These are phyloP conservation scores for Pangasianodon gigas DNA, from an alignment of 2,113 vertebrate genomes.

Conservation along the genomic window DNA sequence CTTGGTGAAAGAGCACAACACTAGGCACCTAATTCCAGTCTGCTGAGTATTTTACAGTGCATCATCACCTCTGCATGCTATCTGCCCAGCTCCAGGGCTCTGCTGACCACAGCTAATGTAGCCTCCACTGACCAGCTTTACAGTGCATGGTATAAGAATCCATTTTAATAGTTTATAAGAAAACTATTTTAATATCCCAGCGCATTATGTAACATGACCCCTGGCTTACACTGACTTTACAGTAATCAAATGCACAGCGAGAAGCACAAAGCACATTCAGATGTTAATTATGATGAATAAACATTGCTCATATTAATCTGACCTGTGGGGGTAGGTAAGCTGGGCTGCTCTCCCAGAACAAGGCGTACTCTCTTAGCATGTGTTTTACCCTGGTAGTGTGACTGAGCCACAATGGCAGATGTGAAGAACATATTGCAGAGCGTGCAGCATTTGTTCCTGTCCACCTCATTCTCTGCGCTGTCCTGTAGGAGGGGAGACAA, in stretches of 20 bases:
- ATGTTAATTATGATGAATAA: background rate
- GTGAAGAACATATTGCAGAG: constrained; percentile 87
- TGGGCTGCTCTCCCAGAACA: constrained; percentile 75
- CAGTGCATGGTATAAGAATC: background rate
- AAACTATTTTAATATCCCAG: background rate
- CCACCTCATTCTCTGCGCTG: constrained; percentile 80
- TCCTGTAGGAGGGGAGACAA: constrained; percentile 65
- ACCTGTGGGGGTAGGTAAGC: constrained; percentile 64
- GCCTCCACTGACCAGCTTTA: background rate
- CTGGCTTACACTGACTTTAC: background rate
- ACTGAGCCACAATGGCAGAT: constrained; percentile 82
- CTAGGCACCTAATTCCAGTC: constrained; percentile 1
- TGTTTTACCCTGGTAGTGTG: constrained; percentile 84
- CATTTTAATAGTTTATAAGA: background rate
- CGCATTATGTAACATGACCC: background rate
- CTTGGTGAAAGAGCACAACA: constrained; percentile 28
- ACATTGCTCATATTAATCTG: constrained; percentile 1
- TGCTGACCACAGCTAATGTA: constrained; percentile 16
- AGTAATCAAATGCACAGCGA: constrained; percentile 9
- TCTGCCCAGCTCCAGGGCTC: background rate
- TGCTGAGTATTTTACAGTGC: constrained; percentile 15
- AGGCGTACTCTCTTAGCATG: constrained; percentile 82
- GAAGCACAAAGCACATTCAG: background rate
- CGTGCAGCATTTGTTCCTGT: constrained; percentile 83
- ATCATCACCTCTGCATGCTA: background rate